Base-by-base conservation (phyloP, 2,797 vertebrate species). In the Peromyscus attwateri region DNA sequence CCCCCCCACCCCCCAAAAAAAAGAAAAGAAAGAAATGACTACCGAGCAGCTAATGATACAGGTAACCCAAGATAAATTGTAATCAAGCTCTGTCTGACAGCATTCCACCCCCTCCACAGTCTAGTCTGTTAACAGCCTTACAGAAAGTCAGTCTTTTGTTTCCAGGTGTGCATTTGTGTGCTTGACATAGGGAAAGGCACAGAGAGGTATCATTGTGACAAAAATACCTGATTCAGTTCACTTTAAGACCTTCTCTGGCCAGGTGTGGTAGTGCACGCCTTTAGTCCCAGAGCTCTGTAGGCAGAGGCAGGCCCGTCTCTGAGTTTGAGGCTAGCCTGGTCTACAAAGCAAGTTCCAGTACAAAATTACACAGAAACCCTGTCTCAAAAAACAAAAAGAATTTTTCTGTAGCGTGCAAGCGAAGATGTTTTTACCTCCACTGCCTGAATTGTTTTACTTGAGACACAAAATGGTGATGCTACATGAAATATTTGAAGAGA, bases 201-300 rank as follows among this genome's bases (percentile, higher is more conserved):
- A 93, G 68, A 95, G 96, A 97, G 92, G 68, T 98, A 97, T 3
- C 68, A 34, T 97, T 91, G 14, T 52, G 52, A 98, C 98, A 55
- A 97, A 96, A 73, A 96, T 95, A 95, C 95, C 64, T 98, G 95
- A 96, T 87, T 76, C 46, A 68, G 0, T 94, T 82, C 89, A 82
- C 43, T 95, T 88, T 31, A 43, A 46, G 37, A 89, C n/a, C 71
- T 31, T 16, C 9, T 49, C 77, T 71, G 70, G n/a, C n/a, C 9
- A 37, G 70, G n/a, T 71, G n/a, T 71, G 34, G 34, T 71, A n/a
- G 17, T 71, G 29, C 8, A 21, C 3, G 1, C 19, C 0, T 37
- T 71, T 71, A 71, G 70, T 71, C 21, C n/a, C 70, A 40, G n/a
- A 10, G 21, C n/a, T 71, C 19, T 9, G 19, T 40, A 73, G 70